Conservation (phyloP, 2,797 vertebrate genomes). For the Poecilia picta region DNA sequence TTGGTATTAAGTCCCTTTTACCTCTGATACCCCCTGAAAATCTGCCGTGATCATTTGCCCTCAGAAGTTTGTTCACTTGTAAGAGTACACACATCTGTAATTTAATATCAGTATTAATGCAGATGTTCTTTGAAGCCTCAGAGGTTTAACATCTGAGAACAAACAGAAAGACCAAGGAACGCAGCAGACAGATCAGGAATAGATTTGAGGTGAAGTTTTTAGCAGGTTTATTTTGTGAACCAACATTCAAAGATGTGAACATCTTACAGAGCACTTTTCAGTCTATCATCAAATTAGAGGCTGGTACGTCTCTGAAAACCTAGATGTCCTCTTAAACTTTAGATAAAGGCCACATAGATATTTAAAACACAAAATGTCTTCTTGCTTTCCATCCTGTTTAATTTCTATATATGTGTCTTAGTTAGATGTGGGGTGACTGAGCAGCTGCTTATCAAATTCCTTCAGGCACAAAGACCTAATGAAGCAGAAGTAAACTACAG, state of each 20-base stretch:
- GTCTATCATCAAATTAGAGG: not conserved
- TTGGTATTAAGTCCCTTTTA: not conserved
- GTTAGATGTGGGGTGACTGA: not conserved
- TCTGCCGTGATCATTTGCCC: not conserved
- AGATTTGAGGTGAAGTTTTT: not conserved
- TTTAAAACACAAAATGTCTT: not conserved
- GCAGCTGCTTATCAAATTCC: conserved; percentile 49
- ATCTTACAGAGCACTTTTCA: not conserved
- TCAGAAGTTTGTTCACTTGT: not conserved
- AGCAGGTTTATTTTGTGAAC: not conserved
- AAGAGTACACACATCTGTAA: not conserved
- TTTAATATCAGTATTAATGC: not conserved
- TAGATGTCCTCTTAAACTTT: not conserved
- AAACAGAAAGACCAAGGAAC: not conserved
- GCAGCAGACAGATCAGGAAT: not conserved
- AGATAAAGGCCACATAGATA: not conserved
- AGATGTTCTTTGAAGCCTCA: not conserved
- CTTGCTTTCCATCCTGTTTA: not conserved
- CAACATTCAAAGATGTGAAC: not conserved
- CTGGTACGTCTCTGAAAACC: not conserved
- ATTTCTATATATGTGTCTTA: conserved; percentile 2
- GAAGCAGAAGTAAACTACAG: conserved; percentile 43
- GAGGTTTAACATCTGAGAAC: not conserved
- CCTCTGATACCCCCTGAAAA: not conserved
- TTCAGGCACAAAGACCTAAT: conserved; percentile 19